Conservation (phyloP, 92 coral and sea anemone species). For the Porites lobata region DNA sequence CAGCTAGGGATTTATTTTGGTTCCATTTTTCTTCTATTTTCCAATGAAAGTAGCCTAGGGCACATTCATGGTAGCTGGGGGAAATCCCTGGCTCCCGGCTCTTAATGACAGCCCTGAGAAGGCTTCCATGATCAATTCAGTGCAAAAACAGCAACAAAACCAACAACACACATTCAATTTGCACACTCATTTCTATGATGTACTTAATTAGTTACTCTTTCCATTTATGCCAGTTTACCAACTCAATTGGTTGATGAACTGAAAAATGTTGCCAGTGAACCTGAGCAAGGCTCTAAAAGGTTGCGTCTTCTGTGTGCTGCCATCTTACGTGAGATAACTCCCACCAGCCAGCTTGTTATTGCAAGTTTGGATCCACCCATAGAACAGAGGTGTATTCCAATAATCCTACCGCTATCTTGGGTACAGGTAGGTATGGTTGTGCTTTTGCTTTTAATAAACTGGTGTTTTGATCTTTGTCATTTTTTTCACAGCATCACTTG, state of each 20-base stretch:
- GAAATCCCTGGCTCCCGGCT: no score
- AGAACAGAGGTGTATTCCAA: conserved; percentile 85
- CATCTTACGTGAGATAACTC: conserved; percentile 85
- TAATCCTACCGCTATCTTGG: conserved; percentile 85
- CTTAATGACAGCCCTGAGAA: no score
- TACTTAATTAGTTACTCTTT: background rate
- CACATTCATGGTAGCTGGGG: no score
- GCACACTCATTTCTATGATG: background rate
- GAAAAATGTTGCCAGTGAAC: conserved; percentile 83
- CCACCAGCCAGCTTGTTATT: conserved; percentile 79
- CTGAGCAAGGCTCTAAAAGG: conserved; percentile 90
- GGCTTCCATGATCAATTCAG: no score
- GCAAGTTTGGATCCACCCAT: conserved; percentile 85
- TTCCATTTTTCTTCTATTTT: no score
- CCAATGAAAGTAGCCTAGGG: no score
- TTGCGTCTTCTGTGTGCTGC: conserved; percentile 85
- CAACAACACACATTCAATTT: background rate
- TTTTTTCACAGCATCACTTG: no score
- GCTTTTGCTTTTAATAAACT: no score
- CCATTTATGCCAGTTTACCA: conserved; percentile 53
- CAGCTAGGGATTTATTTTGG: no score
- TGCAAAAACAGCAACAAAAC: no score
- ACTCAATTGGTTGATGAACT: conserved; percentile 84
- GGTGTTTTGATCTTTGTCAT: no score
- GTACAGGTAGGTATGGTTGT: conserved; percentile 72